Evolutionary conservation across 2,888 invertebrate species (phyloP).

Genomic region (Clivina fossor): DNA sequence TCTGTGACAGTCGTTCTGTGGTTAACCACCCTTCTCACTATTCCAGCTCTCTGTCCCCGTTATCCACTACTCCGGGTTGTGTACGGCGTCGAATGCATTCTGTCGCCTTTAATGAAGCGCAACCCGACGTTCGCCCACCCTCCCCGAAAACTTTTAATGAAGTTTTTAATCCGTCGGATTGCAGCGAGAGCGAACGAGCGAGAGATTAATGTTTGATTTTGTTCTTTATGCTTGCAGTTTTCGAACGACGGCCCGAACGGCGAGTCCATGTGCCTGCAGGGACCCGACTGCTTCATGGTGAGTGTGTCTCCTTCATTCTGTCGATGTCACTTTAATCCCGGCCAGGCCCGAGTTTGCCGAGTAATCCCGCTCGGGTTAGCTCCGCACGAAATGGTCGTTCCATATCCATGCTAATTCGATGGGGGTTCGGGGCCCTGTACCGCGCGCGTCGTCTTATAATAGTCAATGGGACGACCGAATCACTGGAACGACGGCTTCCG

Average conservation of each 20-base stretch:
- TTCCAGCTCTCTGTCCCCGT: constrained; percentile 3
- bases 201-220: constrained; percentile 45
- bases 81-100: neutral
- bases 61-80: neutral
- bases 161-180: constrained; percentile 41
- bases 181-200: no score
- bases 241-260: constrained; percentile 64
- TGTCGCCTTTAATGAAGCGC: constrained; percentile 20
- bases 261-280: constrained; percentile 68
- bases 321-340: constrained; percentile 5
- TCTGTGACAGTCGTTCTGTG: constrained; percentile 25
- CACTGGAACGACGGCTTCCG: no score
- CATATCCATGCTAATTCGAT: neutral
- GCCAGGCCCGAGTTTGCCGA: neutral
- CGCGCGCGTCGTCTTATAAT: no score
- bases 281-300: constrained; percentile 73
- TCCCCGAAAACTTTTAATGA: constrained; percentile 41
- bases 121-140: neutral
- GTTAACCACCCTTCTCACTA: constrained; percentile 4
- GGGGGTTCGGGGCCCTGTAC: neutral
- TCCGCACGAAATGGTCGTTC: neutral
- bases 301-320: constrained; percentile 49
- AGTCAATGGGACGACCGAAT: no score
- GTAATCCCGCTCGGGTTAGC: neutral
- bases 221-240: constrained; percentile 62